Evolutionary conservation across 2,113 vertebrate genomes (phyloP), one percentile per base, ranked within the genome.

Genomic region (Grammomys dolichurus): DNA sequence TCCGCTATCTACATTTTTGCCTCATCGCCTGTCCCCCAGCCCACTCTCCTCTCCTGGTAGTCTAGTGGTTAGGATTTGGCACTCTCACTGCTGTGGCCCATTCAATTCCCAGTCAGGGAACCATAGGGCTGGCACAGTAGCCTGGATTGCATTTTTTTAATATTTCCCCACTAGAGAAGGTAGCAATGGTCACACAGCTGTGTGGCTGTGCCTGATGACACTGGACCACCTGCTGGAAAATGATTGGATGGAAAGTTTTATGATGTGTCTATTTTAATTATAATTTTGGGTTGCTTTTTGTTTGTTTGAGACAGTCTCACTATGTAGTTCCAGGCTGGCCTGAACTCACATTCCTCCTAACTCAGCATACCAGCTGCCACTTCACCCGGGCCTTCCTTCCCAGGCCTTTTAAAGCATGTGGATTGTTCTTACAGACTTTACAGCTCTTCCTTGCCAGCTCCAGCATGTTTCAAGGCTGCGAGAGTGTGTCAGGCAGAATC

Each of bases 141-240:
- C 48, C 48, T 51, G 48, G 48, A 51, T 51, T 51, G 48, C 48
- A 51, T 51, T 51, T 51, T 51, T 51, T 51, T 8, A 51, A 51
- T 51, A 51, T 51, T 51, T 51, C 48, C 48, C 48, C 8, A 9
- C 48, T 51, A 51, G 48, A 51, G 48, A 51, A 51, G 48, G 48
- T 51, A 7, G 48, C 48, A 5, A 60, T 7, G 13, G 2, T 20
- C 3, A 2, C 60, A 73, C 11, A 7, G 1, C 26, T 4, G 2
- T 0, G 26, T 16, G 75, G 17, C 33, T 73, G 7, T 40, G 7
- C 26, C n/a, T 33, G 40, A 63, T 33, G 60, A 46, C 82, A 19
- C 58, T 67, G 63, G 28, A 43, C 60, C 26, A 67, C 60, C 60
- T 63, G 80, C 36, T 65, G 16, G 60, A 67, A 81, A 46, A 19